Evolutionary conservation across 92 coral and sea anemone species (phyloP).

Genomic region (Palythoa grandis): DNA sequence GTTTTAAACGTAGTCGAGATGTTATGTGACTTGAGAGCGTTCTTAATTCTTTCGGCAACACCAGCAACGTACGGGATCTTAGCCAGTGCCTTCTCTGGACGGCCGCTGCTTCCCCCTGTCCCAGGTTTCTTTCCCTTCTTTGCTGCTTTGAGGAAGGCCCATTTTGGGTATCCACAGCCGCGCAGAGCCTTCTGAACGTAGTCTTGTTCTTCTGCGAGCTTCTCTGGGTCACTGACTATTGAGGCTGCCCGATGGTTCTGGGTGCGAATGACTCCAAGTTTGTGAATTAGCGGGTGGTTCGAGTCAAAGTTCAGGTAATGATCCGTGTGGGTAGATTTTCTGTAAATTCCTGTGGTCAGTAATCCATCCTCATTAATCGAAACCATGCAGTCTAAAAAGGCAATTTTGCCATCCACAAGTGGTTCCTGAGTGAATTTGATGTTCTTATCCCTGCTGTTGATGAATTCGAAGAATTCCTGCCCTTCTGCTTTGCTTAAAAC

Average conservation of each 20-base stretch:
- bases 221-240: neutral
- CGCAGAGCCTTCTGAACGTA: constrained; percentile 34
- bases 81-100: no score
- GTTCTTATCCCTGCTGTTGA: no score
- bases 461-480: no score
- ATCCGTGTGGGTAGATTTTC: constrained; percentile 16
- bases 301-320: constrained; percentile 1
- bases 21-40: constrained; percentile 26
- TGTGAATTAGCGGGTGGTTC: constrained; percentile 18
- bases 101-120: neutral
- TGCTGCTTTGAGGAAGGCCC: constrained; percentile 33
- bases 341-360: neutral
- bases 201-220: neutral
- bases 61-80: constrained; percentile 46
- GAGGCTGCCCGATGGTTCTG: constrained; percentile 13
- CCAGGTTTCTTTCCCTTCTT: neutral
- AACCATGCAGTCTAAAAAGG: neutral
- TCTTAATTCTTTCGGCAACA: constrained; percentile 39
- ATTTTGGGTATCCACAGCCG: constrained; percentile 25
- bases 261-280: constrained; percentile 14
- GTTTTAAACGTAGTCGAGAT: constrained; percentile 36
- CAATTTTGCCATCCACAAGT: no score
- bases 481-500: no score
- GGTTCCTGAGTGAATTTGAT: no score
- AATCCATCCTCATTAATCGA: neutral